Evolutionary conservation across 2,888 invertebrate species (phyloP).

Genomic region (Parascotia fuliginaria): DNA sequence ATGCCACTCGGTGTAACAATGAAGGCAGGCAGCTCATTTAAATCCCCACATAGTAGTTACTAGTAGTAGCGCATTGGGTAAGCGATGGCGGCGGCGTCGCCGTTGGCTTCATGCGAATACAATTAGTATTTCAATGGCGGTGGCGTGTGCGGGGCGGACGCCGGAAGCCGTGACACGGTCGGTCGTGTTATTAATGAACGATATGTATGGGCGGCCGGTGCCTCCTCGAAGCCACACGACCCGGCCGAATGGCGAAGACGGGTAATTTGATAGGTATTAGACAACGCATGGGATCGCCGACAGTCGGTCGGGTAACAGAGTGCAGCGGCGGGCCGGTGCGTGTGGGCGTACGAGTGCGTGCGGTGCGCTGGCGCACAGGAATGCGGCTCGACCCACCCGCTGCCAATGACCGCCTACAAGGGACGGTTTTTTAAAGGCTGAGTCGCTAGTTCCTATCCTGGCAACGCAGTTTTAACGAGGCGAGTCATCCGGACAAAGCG

Average conservation of each 20-base stretch:
- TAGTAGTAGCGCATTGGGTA: constrained; percentile 58
- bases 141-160: constrained; percentile 50
- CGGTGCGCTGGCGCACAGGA: constrained; percentile 79
- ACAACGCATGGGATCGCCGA: constrained; percentile 22
- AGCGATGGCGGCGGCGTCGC: constrained; percentile 44
- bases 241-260: constrained; percentile 46
- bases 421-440: constrained; percentile 78
- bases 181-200: constrained; percentile 78
- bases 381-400: constrained; percentile 82
- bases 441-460: constrained; percentile 72
- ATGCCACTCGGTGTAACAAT: constrained; percentile 44
- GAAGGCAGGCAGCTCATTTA: constrained; percentile 43
- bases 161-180: constrained; percentile 79
- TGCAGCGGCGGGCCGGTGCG: constrained; percentile 54
- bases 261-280: constrained; percentile 10
- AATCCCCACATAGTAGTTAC: constrained; percentile 49
- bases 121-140: constrained; percentile 74
- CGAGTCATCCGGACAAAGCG: constrained; percentile 59
- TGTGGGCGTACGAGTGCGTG: constrained; percentile 73
- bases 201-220: constrained; percentile 59
- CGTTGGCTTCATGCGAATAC: constrained; percentile 67
- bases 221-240: constrained; percentile 44
- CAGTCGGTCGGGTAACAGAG: constrained; percentile 43
- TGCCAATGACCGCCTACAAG: constrained; percentile 83
- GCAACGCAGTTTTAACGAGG: constrained; percentile 69